Evolutionary conservation across 2,797 vertebrate species (phyloP).

Genomic region (Leucoraja ocellata): DNA sequence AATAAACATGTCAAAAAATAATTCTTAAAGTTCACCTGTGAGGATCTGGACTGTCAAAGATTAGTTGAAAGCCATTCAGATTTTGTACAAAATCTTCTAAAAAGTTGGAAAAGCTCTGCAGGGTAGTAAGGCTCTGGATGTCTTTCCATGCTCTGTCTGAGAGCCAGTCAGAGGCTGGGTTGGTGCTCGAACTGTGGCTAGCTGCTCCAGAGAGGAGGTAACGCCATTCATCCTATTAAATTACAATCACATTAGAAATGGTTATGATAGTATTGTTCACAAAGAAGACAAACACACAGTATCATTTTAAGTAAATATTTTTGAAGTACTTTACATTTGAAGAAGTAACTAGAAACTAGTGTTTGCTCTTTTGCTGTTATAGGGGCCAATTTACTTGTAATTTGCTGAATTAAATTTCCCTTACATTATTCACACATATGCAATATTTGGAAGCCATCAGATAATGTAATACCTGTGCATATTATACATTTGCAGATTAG

Average conservation of each 20-base stretch:
- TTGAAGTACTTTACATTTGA: not conserved
- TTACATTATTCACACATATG: too few species aligned
- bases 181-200: conserved; percentile 53
- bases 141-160: conserved; percentile 76
- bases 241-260: not conserved
- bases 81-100: conserved; percentile 59
- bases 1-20: not conserved
- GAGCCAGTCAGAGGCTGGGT: conserved; percentile 74
- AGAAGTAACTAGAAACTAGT: not conserved
- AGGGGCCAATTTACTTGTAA: too few species aligned
- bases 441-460: too few species aligned
- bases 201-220: conserved; percentile 75
- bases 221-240: conserved; percentile 70
- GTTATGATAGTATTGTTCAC: not conserved
- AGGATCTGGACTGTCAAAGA: conserved; percentile 78
- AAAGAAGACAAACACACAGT: not conserved
- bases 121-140: conserved; percentile 67
- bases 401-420: too few species aligned
- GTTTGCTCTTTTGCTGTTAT: too few species aligned
- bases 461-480: too few species aligned
- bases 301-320: not conserved
- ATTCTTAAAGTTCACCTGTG: conserved; percentile 63
- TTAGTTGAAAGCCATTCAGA: conserved; percentile 58
- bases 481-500: too few species aligned
- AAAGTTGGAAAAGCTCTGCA: conserved; percentile 65